Conservation (phyloP, 2,888 invertebrate genomes). For the Lepas anatifera region DNA sequence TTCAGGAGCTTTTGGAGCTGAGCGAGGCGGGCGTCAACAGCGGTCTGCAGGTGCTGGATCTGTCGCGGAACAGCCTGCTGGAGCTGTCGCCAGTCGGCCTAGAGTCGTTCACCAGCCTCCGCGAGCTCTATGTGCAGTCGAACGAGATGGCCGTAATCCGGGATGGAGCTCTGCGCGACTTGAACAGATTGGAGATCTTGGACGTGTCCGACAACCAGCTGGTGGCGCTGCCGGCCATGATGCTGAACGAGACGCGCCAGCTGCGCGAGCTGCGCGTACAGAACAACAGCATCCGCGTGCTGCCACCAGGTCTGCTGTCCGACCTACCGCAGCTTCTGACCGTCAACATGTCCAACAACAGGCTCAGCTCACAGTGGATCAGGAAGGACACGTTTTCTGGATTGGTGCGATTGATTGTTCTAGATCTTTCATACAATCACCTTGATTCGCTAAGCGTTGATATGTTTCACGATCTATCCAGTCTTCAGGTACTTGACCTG, state of each 20-base stretch:
- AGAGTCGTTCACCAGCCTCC: conserved; percentile 46
- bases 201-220: conserved; percentile 79
- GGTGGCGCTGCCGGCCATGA: conserved; percentile 61
- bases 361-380: conserved; percentile 74
- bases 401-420: conserved; percentile 69
- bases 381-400: conserved; percentile 70
- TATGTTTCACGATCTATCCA: conserved; percentile 73
- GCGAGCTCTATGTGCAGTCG: conserved; percentile 64
- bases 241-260: conserved; percentile 45
- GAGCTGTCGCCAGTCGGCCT: conserved; percentile 14
- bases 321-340: conserved; percentile 67
- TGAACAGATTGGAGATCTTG: conserved; percentile 62
- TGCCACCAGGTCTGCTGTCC: conserved; percentile 74
- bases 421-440: conserved; percentile 73
- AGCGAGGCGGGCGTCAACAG: conserved; percentile 19
- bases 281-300: conserved; percentile 76
- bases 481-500: conserved; percentile 69
- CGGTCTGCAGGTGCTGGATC: conserved; percentile 20
- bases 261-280: conserved; percentile 78
- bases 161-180: conserved; percentile 62
- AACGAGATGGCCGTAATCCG: conserved; percentile 70
- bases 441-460: conserved; percentile 66
- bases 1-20: conserved; percentile 29
- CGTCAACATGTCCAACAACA: conserved; percentile 72
- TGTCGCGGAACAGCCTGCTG: conserved; percentile 24